Evolutionary conservation across 2,113 vertebrate species (phyloP).

Genomic region (Paramormyrops kingsleyae): DNA sequence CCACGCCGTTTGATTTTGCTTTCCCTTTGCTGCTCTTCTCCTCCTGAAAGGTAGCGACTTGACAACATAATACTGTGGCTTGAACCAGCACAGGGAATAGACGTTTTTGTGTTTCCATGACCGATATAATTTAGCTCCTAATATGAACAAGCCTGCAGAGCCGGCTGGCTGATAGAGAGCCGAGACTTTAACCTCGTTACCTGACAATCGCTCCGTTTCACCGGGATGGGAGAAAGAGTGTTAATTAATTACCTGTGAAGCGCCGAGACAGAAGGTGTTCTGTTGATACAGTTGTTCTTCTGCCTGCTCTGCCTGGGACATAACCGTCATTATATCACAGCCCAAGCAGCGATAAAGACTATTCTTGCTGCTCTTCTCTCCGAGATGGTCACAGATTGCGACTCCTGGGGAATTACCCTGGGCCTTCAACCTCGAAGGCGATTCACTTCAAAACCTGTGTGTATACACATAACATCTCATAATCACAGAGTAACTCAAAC

Average conservation of each 20-base stretch:
- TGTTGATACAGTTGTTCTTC: constrained; percentile 7
- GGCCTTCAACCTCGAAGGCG: constrained; percentile 1
- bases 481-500: not conserved
- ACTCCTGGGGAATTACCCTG: not conserved
- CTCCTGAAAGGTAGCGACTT: constrained; percentile 48
- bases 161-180: constrained; percentile 25
- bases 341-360: not conserved
- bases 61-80: constrained; percentile 48
- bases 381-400: not conserved
- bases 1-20: constrained; percentile 22
- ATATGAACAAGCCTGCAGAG: constrained; percentile 48
- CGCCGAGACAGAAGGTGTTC: constrained; percentile 16
- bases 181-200: constrained; percentile 48
- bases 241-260: constrained; percentile 56
- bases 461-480: not conserved
- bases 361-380: not conserved
- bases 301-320: not conserved
- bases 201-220: constrained; percentile 29
- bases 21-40: constrained; percentile 39
- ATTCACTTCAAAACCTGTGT: constrained; percentile 19
- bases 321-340: not conserved
- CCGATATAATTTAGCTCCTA: constrained; percentile 55
- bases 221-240: constrained; percentile 27
- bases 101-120: constrained; percentile 52
- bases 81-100: constrained; percentile 53